phyloP scores from a whole-genome alignment of 1,140 invertebrate genomes.

The Drosophila erecta region DNA sequence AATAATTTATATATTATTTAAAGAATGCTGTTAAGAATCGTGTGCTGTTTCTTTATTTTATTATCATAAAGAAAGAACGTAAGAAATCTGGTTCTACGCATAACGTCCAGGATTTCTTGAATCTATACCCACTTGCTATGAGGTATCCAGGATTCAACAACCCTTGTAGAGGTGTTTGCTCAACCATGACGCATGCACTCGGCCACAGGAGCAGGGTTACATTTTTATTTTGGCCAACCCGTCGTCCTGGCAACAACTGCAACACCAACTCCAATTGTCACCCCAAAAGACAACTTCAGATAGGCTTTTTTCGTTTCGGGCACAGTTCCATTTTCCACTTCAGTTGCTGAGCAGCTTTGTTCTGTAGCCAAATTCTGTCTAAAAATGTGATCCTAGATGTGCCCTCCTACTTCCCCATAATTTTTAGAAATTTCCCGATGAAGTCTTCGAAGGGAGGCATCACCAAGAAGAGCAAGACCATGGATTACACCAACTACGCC shows the following conservation, averaged over 20 bases:
- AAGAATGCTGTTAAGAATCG: too few relatives aligned
- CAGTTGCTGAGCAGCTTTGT: constrained; percentile 44
- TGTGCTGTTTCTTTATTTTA: too few relatives aligned
- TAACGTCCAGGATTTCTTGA: too few relatives aligned
- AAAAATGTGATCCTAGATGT: constrained; percentile 58
- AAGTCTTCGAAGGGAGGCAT: constrained; percentile 76
- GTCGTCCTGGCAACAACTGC: constrained; percentile 65
- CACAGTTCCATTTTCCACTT: constrained; percentile 22
- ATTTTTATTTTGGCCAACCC: constrained; percentile 70
- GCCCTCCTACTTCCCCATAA: constrained; percentile 9
- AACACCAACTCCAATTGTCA: constrained; percentile 51
- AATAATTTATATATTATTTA: too few relatives aligned
- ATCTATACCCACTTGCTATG: constrained; percentile 7
- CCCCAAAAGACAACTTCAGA: constrained; percentile 58
- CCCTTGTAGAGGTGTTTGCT: constrained; percentile 36
- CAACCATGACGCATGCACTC: constrained; percentile 53
- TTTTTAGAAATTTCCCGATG: constrained; percentile 79
- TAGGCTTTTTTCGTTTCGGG: constrained; percentile 7
- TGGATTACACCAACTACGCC: constrained; percentile 92
- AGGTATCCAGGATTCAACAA: constrained; percentile 43
- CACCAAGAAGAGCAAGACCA: constrained; percentile 86
- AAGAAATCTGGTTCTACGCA: too few relatives aligned
- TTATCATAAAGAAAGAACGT: too few relatives aligned
- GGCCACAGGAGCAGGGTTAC: constrained; percentile 50
- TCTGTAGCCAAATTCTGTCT: constrained; percentile 17